These are phyloP conservation scores for Spea bombifrons DNA, from an alignment of 2,113 vertebrate species.

Conservation along the genomic window DNA sequence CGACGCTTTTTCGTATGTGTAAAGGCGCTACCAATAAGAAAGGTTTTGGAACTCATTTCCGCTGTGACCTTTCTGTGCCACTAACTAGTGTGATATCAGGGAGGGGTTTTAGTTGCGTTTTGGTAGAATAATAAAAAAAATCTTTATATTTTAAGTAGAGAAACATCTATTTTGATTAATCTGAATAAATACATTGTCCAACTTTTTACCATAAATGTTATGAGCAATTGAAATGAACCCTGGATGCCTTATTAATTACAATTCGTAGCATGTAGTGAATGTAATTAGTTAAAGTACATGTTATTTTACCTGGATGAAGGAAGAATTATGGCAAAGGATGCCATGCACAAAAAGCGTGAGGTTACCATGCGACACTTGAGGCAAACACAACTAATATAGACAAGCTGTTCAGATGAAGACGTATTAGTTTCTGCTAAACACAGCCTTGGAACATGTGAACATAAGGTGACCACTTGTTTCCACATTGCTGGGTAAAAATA, in stretches of 20 bases:
- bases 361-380: slow-evolving; percentile 26
- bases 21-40: no score
- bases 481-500: slow-evolving; percentile 4
- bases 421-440: slow-evolving; percentile 21
- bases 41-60: no score
- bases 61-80: no score
- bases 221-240: no score
- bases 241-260: not conserved
- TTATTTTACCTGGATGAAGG: not conserved
- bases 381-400: slow-evolving; percentile 26
- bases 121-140: no score
- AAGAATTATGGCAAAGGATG: not conserved
- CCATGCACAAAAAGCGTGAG: slow-evolving; percentile 9
- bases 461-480: slow-evolving; percentile 34
- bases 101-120: no score
- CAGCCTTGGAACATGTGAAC: slow-evolving; percentile 20
- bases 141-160: no score
- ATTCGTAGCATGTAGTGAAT: not conserved
- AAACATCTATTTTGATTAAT: no score
- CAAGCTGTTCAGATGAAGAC: slow-evolving; percentile 16
- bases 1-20: no score
- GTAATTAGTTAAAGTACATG: not conserved
- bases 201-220: no score
- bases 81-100: no score
- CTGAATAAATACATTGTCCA: no score